phyloP scores from a whole-genome alignment of 2,797 vertebrate genomes.

The Phataginus tricuspis region DNA sequence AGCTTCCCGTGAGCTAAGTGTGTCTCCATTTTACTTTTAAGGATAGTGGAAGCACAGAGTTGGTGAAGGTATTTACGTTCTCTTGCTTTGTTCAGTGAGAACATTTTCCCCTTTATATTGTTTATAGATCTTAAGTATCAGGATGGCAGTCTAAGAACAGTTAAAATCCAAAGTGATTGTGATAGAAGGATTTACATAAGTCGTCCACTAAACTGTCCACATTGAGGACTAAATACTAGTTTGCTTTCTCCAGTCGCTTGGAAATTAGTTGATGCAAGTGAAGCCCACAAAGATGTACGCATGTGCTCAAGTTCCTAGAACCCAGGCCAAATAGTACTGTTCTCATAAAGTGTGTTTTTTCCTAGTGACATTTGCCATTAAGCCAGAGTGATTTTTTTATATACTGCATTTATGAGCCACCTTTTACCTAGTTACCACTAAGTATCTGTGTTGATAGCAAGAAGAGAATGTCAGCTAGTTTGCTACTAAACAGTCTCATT shows the following conservation, averaged over 20 bases:
- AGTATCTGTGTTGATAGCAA: neutral
- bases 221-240: neutral
- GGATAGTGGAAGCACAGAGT: neutral
- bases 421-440: neutral
- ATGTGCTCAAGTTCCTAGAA: neutral
- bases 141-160: neutral
- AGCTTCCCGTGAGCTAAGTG: neutral
- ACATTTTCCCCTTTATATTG: neutral
- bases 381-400: neutral
- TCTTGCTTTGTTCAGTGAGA: neutral
- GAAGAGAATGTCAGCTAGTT: neutral
- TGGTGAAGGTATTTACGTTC: neutral
- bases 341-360: neutral
- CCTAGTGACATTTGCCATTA: neutral
- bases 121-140: neutral
- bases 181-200: neutral
- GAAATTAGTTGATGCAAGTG: neutral
- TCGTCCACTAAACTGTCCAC: neutral
- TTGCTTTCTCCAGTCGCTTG: neutral
- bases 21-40: neutral
- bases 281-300: neutral
- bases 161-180: neutral
- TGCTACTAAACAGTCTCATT: neutral
- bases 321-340: neutral
- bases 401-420: neutral